Conservation (phyloP, 2,797 vertebrate genomes). For the Cossypha heuglini region DNA sequence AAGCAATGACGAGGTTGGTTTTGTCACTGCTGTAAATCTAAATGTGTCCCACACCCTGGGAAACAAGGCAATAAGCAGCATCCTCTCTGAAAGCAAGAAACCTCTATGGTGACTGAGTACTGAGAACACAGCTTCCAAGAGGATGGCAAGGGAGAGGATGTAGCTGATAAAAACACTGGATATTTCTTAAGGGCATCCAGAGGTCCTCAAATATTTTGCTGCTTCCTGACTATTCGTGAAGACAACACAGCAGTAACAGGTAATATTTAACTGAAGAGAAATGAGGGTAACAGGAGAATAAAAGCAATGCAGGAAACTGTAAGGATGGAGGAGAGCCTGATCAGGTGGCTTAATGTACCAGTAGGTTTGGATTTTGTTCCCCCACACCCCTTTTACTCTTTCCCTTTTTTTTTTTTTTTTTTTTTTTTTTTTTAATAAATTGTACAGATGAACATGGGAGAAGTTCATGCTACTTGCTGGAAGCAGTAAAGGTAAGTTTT, state of each 20-base stretch:
- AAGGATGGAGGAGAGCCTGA: not conserved
- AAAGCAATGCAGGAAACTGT: slow-evolving; percentile 21
- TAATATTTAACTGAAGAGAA: slow-evolving; percentile 26
- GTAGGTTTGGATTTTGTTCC: not conserved
- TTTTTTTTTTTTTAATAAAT: slow-evolving; percentile 65
- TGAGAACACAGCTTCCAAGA: not conserved
- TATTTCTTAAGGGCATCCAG: slow-evolving; percentile 54
- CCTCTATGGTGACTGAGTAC: not conserved
- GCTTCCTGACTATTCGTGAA: slow-evolving; percentile 48
- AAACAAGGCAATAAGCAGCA: not conserved
- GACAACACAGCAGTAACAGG: slow-evolving; percentile 54
- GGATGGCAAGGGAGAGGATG: not conserved
- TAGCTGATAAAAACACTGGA: not conserved
- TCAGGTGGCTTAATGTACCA: slow-evolving; percentile 27
- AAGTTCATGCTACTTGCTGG: slow-evolving; percentile 83
- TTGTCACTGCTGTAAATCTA: not conserved
- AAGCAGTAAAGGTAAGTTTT: slow-evolving; percentile 72
- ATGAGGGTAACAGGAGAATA: not conserved
- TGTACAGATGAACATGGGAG: slow-evolving; percentile 73
- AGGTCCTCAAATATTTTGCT: slow-evolving; percentile 47
- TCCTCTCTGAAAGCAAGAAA: slow-evolving; percentile 19
- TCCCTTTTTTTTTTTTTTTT: not conserved
- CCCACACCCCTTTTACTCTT: not conserved
- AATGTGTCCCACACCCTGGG: not conserved
- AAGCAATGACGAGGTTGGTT: not conserved